Evolutionary conservation across 2,797 vertebrate species (phyloP), one percentile per base, ranked within the genome.

Genomic region (Premnoplex brunnescens): DNA sequence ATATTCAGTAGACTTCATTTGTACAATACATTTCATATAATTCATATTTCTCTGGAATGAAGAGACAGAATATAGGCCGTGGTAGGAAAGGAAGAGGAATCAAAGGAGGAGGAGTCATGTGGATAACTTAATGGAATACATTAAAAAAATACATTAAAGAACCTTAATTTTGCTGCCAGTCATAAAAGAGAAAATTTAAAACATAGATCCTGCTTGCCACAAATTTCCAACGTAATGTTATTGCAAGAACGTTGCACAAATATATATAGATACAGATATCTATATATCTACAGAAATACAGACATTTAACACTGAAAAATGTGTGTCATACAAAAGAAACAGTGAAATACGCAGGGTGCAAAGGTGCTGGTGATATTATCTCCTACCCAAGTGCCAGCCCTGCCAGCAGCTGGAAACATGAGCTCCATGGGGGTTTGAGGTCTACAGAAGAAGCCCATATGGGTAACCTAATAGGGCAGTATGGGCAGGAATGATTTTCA

Each of bases 311-410:
- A 85, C 63, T 68, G 72, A 71, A 82, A 87, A 88, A 89, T 10
- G 9, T 1, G 0, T 39, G 28, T 39, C 54, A 48, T 46, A 41
- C 43, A 80, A 93, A 78, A 60, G 69, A 72, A 96, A 79, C 54
- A 80, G n/a, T 64, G 75, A 83, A 88, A 27, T 21, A 39, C 0
- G 0, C 39, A n/a, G 64, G 41, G 46, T 85, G 87, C 75, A 84
- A 52, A 94, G 66, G 85, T 72, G 17, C 16, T 74, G 83, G 64
- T 14, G 83, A 96, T 88, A 62, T 67, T 89, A 93, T 78, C 91
- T 93, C 32, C 30, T 36, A 8, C 14, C 27, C 4, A 0, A 59
- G 52, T 94, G 78, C 86, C 92, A 93, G 62, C 51, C 49, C 84
- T 80, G 78, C 84, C 85, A 84, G 92, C 84, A 93, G 87, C 91